Percentiles rank a stretch among this genome's conserved stretches.
Conservation (phyloP, 2,113 vertebrate species). For the Laticauda laticaudata region DNA sequence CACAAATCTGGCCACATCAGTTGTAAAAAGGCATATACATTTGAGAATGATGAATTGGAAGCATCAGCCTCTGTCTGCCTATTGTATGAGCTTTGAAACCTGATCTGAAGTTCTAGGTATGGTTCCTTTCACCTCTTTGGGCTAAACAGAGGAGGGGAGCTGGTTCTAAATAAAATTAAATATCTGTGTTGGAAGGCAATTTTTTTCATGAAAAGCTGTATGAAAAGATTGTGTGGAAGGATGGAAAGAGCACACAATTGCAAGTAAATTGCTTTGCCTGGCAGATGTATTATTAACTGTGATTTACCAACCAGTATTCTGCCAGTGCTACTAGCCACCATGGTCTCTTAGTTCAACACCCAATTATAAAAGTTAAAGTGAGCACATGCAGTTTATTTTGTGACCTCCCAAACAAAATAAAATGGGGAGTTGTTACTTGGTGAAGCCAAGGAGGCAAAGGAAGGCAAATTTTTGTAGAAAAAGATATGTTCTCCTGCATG, state of each 20-base stretch:
- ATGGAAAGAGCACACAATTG: not conserved
- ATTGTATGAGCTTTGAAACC: conserved; percentile 9
- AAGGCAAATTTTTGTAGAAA: not conserved
- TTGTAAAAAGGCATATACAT: not conserved
- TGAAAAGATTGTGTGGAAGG: not conserved
- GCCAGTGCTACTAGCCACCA: not conserved
- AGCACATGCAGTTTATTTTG: not conserved
- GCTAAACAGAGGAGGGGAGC: not conserved
- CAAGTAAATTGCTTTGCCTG: not conserved
- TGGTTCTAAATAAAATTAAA: conserved; percentile 10
- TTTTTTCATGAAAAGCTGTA: not conserved
- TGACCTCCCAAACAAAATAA: not conserved
- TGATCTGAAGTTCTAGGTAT: not conserved
- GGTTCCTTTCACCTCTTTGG: conserved; percentile 1
- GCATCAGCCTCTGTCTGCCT: not conserved
- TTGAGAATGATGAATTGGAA: not conserved
- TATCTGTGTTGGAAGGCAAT: not conserved
- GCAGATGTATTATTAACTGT: not conserved
- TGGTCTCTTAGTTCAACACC: not conserved
- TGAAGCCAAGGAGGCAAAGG: not conserved
- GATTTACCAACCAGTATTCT: not conserved
- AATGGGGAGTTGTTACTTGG: not conserved
- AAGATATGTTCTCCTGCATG: not conserved
- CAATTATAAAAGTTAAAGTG: not conserved
- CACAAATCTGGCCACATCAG: not conserved